phyloP scores from a whole-genome alignment of 2,113 vertebrate genomes.

The Aphyosemion australe region DNA sequence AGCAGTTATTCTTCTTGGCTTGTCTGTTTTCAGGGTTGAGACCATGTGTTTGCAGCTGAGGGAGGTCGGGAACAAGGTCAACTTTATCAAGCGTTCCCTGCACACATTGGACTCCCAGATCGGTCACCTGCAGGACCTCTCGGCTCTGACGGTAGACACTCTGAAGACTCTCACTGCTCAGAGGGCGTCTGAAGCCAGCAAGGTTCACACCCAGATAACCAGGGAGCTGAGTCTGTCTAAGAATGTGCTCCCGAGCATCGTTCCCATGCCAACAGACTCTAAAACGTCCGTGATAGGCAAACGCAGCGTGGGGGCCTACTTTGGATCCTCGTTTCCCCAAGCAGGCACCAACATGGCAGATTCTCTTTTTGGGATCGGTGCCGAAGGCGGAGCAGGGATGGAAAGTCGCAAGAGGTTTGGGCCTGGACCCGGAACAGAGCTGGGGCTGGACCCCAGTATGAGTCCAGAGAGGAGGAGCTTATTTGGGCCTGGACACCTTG shows the following conservation, averaged over 20 bases:
- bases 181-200: slow-evolving; percentile 95
- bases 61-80: slow-evolving; percentile 97
- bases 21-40: slow-evolving; percentile 85
- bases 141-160: slow-evolving; percentile 96
- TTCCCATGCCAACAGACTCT: slow-evolving; percentile 83
- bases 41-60: slow-evolving; percentile 96
- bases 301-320: slow-evolving; percentile 85
- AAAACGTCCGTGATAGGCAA: slow-evolving; percentile 90
- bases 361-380: slow-evolving; percentile 85
- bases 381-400: slow-evolving; percentile 69
- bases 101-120: slow-evolving; percentile 98
- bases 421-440: slow-evolving; percentile 63
- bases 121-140: slow-evolving; percentile 97
- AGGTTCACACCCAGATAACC: slow-evolving; percentile 97
- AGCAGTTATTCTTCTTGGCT: no score
- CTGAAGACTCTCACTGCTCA: slow-evolving; percentile 97
- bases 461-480: slow-evolving; percentile 81
- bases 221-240: slow-evolving; percentile 95
- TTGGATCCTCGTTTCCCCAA: slow-evolving; percentile 85
- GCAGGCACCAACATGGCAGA: slow-evolving; percentile 84
- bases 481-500: slow-evolving; percentile 67
- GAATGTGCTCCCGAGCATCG: slow-evolving; percentile 90
- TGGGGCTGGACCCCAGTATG: slow-evolving; percentile 56
- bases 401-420: slow-evolving; percentile 43
- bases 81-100: slow-evolving; percentile 96